Evolutionary conservation across 1,140 invertebrate genomes (phyloP).

Genomic region (Drosophila nigromelanica): DNA sequence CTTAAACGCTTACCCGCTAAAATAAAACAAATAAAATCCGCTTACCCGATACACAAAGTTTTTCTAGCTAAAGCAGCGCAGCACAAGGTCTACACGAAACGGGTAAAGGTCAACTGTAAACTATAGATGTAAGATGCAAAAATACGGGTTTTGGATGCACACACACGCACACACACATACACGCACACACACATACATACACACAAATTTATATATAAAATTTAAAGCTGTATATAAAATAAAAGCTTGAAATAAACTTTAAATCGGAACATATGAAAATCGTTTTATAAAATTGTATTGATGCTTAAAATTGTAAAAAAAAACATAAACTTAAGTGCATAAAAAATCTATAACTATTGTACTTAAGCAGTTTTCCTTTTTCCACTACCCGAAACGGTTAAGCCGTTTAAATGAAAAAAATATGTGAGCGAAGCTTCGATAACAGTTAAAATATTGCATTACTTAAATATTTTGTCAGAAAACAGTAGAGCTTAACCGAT

Average conservation of each 20-base stretch:
- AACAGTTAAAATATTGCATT: background rate
- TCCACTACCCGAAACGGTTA: too few species aligned
- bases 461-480: too few species aligned
- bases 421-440: background rate
- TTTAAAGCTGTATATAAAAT: constrained; percentile 61
- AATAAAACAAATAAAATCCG: constrained; percentile 20
- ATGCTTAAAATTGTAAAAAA: background rate
- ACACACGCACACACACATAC: constrained; percentile 14
- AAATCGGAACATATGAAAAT: constrained; percentile 6
- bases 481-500: too few species aligned
- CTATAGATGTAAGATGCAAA: constrained; percentile 33
- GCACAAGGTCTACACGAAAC: constrained; percentile 23
- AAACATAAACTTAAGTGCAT: too few species aligned
- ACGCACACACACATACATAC: constrained; percentile 15
- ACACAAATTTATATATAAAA: constrained; percentile 22
- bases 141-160: constrained; percentile 49
- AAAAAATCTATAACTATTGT: too few species aligned
- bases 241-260: constrained; percentile 62
- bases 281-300: constrained; percentile 19
- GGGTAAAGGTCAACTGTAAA: constrained; percentile 54
- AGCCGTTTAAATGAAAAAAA: background rate
- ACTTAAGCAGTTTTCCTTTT: too few species aligned
- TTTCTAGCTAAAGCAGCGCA: constrained; percentile 39
- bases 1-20: constrained; percentile 62
- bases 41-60: constrained; percentile 39